Evolutionary conservation across 2,797 vertebrate genomes (phyloP), one percentile per base, ranked within the genome.

Genomic region (Limosa lapponica): DNA sequence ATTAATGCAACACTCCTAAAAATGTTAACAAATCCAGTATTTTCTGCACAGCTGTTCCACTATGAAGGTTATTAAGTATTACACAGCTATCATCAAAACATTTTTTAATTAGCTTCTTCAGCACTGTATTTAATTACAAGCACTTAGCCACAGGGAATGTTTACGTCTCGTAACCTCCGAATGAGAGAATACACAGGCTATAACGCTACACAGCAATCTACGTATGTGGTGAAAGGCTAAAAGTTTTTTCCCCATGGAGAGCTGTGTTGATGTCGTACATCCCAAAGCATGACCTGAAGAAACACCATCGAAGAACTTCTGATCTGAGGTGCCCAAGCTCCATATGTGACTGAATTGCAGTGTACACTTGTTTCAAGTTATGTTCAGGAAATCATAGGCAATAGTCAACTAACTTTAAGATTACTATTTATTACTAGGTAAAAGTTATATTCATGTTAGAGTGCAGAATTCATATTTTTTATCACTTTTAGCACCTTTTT

Each of bases 31-130:
- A 69, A 83, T 65, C 17, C 5, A 70, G 54, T 67, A 34, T 85
- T 93, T 95, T 70, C 72, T 87, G 61, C 81, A 81, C 92, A 96
- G 85, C 93, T 97, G 94, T 91, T 95, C 74, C 41, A 34, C 88
- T 70, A 13, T 2, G 18, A 81, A 95, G 89, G 87, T 95, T 96
- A 86, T 91, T 93, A 87, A 94, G 93, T 37, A 96, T 79, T 70
- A 90, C 30, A 44, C 82, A 84, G 83, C 80, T 89, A 91, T 79
- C 91, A 93, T 89, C 92, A 95, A 94, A 97, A 87, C 64, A 43
- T 69, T 95, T 85, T 96, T 96, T 83, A 97, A 97, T 97, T 96
- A 96, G 90, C 62, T 96, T 81, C 71, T 94, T 91, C 88, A 62
- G 55, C 10, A 20, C 51, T 55, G 72, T 91, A 49, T 95, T 93